Evolutionary conservation across 1,140 invertebrate species (phyloP), one percentile per base, ranked within the genome.

Genomic region (Cotesia vestalis): DNA sequence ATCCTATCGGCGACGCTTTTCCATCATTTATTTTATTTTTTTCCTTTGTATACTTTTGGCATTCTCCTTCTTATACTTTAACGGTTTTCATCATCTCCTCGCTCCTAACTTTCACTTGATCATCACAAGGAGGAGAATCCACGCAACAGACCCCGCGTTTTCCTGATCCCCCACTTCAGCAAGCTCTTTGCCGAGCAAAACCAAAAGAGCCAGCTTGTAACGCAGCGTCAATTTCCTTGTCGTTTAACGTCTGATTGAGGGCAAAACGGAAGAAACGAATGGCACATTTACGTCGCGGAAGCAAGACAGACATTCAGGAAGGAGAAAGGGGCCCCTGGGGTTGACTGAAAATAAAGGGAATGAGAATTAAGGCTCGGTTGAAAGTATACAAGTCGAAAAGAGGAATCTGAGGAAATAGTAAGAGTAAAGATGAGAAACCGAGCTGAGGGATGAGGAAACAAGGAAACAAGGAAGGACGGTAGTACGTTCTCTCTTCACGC

Each of bases 151-250:
- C 40, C 40, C 40, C 5, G 40, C 6, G 40, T 46, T 46, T 46
- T 46, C 40, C 11, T 46, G 40, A 46, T 46, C 40, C 40, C 40
- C 40, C 20, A 17, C 20, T 20, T 59, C 9, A 27, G 14, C 27
- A 17, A 9, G 20, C 6, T 27, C 20, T 55, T 55, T 14, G 53
- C 11, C 53, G n/a, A n/a, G n/a, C 8, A 52, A 0, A 55, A 55
- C 9, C n/a, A 55, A 20, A 55, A 55, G 53, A 27, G 27, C 4
- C 17, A 35, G 12, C 35, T 6, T 36, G 59, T 71, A 72, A 66
- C 66, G 51, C 27, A 76, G 70, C 69, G 72, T 66, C 78, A 79
- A 82, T 83, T 83, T 81, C 78, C 77, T 80, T 78, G 79, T 79
- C 83, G 78, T 83, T 84, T 81, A 79, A 59, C 78, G 77, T 82